A percentile compares a stretch with the other conserved stretches of the same genome.
These are phyloP conservation scores for Elysia crispata DNA, from an alignment of 2,888 invertebrate genomes.

Conservation along the genomic window DNA sequence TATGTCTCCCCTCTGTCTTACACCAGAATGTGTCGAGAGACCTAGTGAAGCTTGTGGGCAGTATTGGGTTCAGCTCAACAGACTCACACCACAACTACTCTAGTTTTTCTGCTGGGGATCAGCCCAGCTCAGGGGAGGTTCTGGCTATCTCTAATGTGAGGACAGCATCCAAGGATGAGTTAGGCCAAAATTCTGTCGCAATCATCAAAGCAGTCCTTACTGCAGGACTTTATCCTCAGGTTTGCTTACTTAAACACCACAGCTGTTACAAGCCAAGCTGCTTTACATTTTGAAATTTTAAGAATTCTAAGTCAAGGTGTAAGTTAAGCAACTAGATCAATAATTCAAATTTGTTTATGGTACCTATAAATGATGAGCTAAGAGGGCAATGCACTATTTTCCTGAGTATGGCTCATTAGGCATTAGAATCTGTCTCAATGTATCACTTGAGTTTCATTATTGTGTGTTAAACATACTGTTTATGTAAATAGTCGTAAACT, in stretches of 20 bases:
- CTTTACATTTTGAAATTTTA: neutral
- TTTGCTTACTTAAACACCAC: constrained; percentile 78
- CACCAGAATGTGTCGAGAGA: constrained; percentile 73
- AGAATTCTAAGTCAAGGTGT: too few species aligned
- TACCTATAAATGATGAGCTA: too few species aligned
- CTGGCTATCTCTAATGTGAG: constrained; percentile 60
- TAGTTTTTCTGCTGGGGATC: constrained; percentile 18
- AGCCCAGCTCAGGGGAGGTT: constrained; percentile 52
- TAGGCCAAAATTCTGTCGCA: constrained; percentile 61
- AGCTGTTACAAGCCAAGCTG: neutral
- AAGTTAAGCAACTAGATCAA: too few species aligned
- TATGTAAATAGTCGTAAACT: too few species aligned
- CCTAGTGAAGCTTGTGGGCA: constrained; percentile 66
- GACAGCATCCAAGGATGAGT: constrained; percentile 50
- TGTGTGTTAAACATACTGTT: too few species aligned
- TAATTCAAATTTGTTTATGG: too few species aligned
- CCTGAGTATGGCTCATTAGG: too few species aligned
- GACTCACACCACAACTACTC: neutral
- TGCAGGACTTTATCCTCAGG: constrained; percentile 93
- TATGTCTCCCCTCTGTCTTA: constrained; percentile 16
- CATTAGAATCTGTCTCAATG: too few species aligned
- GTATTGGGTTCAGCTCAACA: constrained; percentile 64
- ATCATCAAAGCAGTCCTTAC: constrained; percentile 85
- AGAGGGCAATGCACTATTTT: too few species aligned
- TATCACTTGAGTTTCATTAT: too few species aligned